Evolutionary conservation across 2,888 invertebrate genomes (phyloP).

Genomic region (Cordilura impudica): DNA sequence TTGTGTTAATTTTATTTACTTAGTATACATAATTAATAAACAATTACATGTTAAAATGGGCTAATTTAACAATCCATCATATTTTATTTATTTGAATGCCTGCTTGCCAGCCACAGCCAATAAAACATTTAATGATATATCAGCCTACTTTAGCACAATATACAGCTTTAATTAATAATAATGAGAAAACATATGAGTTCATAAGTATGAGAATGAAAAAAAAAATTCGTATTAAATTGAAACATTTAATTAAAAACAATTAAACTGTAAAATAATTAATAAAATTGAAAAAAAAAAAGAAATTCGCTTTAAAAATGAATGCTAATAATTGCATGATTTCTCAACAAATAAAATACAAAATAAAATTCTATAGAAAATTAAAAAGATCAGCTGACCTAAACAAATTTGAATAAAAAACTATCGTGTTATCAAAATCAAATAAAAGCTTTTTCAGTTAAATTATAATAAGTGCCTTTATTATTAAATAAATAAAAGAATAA

Average conservation of each 20-base stretch:
- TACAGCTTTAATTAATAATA: not conserved
- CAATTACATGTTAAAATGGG: too few relatives aligned
- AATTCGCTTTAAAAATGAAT: conserved; percentile 27
- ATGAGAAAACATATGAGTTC: not conserved
- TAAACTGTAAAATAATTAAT: conserved; percentile 55
- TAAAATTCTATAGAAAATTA: not conserved
- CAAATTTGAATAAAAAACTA: conserved; percentile 11
- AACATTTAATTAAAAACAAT: conserved; percentile 60
- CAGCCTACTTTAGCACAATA: not conserved
- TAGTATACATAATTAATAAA: too few relatives aligned
- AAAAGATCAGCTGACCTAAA: conserved; percentile 20
- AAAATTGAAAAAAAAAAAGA: conserved; percentile 34
- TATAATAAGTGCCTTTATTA: too few relatives aligned
- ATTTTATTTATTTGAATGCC: not conserved
- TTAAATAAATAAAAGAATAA: too few relatives aligned
- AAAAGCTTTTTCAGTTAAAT: too few relatives aligned
- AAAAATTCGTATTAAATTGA: conserved; percentile 41
- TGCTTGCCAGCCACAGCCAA: not conserved
- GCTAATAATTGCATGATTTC: conserved; percentile 49
- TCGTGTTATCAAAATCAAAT: not conserved
- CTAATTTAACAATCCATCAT: not conserved
- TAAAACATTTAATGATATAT: too few relatives aligned
- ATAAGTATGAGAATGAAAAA: conserved; percentile 19
- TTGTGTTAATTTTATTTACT: too few relatives aligned
- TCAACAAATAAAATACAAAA: not conserved